A percentile compares a stretch with the other conserved stretches of the same genome.
phyloP scores from a whole-genome alignment of 1,140 invertebrate species.

The Eriocheir sinensis region DNA sequence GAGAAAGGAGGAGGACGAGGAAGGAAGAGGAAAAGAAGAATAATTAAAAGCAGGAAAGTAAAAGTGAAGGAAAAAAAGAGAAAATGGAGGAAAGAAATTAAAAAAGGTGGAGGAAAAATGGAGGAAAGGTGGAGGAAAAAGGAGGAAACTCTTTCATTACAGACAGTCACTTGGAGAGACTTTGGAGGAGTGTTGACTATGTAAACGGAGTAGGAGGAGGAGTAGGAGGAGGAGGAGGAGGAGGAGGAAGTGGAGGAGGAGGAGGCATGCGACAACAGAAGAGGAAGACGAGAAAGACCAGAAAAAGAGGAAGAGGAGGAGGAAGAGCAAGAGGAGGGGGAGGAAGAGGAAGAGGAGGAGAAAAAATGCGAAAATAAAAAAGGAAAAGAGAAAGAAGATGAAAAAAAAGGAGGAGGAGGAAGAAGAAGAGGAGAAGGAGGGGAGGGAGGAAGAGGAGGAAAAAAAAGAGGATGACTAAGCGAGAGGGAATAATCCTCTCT shows the following conservation, averaged over 20 bases:
- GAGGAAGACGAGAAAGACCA: no score
- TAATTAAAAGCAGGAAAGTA: neutral
- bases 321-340: neutral
- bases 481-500: constrained; percentile 3
- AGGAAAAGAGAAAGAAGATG: neutral
- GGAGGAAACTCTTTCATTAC: neutral
- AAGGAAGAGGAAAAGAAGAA: neutral
- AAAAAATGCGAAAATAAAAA: neutral
- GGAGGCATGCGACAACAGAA: no score
- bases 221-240: no score
- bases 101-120: no score
- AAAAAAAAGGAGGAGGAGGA: no score
- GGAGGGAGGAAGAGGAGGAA: neutral
- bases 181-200: neutral
- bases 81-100: no score
- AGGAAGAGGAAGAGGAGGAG: neutral
- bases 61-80: neutral
- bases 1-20: neutral
- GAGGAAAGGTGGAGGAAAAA: neutral
- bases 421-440: no score
- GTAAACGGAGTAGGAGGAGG: neutral
- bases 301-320: neutral
- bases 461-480: neutral
- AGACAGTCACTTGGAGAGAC: neutral
- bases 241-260: no score